These are phyloP conservation scores for Gyrodactylus bullatarudis DNA, from an alignment of 1,140 invertebrate species.

Conservation along the genomic window DNA sequence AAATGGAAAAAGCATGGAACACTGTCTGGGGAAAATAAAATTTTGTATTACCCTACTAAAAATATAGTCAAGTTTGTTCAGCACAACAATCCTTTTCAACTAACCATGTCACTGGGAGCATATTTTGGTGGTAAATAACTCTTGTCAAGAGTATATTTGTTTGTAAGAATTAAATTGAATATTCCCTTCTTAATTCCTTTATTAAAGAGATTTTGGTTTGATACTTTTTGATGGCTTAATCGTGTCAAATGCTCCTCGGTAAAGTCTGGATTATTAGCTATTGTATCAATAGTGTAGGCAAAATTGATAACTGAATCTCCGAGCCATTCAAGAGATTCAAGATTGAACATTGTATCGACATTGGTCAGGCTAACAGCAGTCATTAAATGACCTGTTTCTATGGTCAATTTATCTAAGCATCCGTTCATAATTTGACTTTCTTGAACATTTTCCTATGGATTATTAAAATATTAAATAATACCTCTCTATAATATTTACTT, in stretches of 20 bases:
- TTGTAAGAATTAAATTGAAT: background rate
- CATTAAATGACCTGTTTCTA: background rate
- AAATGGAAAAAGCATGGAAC: background rate
- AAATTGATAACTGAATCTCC: background rate
- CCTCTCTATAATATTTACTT: background rate
- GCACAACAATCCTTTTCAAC: background rate
- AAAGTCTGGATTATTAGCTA: background rate
- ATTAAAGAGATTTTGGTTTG: background rate
- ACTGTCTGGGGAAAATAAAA: background rate
- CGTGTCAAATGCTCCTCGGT: background rate
- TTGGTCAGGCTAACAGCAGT: background rate
- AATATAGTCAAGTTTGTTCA: too few relatives aligned
- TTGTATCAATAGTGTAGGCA: background rate
- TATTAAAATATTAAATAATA: too few relatives aligned
- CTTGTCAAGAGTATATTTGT: background rate
- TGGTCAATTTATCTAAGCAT: background rate
- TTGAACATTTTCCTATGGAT: too few relatives aligned
- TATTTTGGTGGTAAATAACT: background rate
- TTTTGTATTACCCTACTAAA: background rate
- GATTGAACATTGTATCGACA: background rate
- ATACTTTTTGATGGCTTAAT: background rate
- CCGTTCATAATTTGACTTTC: background rate
- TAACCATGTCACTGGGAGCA: background rate
- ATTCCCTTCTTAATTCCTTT: background rate
- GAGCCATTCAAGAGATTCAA: background rate